A percentile compares a stretch with the other conserved stretches of the same genome.
Evolutionary conservation across 1,140 invertebrate genomes (phyloP).

Genomic region (Tetramorium simillimum): DNA sequence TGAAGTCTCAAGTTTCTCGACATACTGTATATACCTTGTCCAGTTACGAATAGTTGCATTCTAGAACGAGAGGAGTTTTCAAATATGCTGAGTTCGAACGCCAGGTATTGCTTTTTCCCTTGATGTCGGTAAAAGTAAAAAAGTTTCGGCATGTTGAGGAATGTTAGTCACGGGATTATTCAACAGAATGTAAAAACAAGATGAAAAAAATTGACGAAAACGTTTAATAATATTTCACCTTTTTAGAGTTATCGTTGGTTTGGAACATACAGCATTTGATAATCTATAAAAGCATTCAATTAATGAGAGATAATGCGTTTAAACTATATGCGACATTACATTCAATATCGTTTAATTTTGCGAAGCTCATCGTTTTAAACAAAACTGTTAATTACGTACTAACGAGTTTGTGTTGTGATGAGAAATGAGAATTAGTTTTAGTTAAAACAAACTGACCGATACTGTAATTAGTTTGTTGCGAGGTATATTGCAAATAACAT

Average conservation of each 20-base stretch:
- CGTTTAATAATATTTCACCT: slow-evolving; percentile 8
- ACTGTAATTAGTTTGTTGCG: slow-evolving; percentile 28
- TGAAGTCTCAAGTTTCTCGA: slow-evolving; percentile 3
- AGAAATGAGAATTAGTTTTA: slow-evolving; percentile 49
- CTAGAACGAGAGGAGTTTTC: slow-evolving; percentile 60
- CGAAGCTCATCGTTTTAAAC: slow-evolving; percentile 26
- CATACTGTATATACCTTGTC: background rate
- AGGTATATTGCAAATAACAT: background rate
- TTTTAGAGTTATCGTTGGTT: background rate
- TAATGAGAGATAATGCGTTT: slow-evolving; percentile 22
- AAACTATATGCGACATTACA: slow-evolving; percentile 8
- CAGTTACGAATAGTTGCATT: slow-evolving; percentile 45
- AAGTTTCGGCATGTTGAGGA: slow-evolving; percentile 56
- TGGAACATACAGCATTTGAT: background rate
- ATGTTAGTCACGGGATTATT: slow-evolving; percentile 44
- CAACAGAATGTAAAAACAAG: background rate
- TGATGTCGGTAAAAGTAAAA: slow-evolving; percentile 64
- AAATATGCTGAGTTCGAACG: slow-evolving; percentile 70
- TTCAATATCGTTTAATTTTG: slow-evolving; percentile 32
- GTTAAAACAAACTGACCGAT: slow-evolving; percentile 7
- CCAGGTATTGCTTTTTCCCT: slow-evolving; percentile 62
- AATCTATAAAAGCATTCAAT: slow-evolving; percentile 23
- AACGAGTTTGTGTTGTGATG: slow-evolving; percentile 29
- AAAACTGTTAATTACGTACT: slow-evolving; percentile 61
- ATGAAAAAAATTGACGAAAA: background rate